These are phyloP conservation scores for Hirtodrosophila duncani DNA, from an alignment of 2,888 invertebrate species.

Conservation along the genomic window DNA sequence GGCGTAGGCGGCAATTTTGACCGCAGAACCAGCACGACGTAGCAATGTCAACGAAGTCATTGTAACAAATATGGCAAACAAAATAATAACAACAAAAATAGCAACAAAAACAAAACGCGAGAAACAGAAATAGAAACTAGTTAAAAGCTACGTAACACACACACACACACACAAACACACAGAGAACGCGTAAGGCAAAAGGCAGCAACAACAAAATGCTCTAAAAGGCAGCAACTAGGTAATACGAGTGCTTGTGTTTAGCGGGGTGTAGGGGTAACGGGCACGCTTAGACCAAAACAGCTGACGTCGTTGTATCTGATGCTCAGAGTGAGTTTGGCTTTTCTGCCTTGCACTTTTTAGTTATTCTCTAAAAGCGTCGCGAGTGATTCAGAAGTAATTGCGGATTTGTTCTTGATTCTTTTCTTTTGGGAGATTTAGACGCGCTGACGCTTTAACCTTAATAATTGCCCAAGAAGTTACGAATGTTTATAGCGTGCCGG, in stretches of 20 bases:
- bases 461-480: conserved; percentile 50
- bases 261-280: neutral
- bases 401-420: conserved; percentile 31
- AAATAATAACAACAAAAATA: conserved; percentile 1
- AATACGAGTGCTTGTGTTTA: neutral
- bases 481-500: conserved; percentile 49
- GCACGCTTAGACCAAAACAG: conserved; percentile 51
- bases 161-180: conserved; percentile 21
- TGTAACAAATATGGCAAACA: conserved; percentile 42
- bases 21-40: conserved; percentile 50
- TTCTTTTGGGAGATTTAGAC: conserved; percentile 49
- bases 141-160: conserved; percentile 45
- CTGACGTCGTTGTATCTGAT: conserved; percentile 41
- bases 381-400: conserved; percentile 57
- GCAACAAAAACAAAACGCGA: conserved; percentile 8
- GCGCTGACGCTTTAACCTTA: too few relatives aligned
- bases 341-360: conserved; percentile 65
- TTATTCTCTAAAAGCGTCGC: conserved; percentile 48
- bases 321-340: conserved; percentile 32
- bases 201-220: too few relatives aligned
- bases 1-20: conserved; percentile 43
- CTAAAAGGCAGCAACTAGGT: conserved; percentile 35
- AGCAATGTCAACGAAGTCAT: conserved; percentile 61
- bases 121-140: conserved; percentile 45
- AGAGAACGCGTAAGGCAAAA: conserved; percentile 5